Evolutionary conservation across 1,140 invertebrate genomes (phyloP).

Genomic region (Bombus sibiricus): DNA sequence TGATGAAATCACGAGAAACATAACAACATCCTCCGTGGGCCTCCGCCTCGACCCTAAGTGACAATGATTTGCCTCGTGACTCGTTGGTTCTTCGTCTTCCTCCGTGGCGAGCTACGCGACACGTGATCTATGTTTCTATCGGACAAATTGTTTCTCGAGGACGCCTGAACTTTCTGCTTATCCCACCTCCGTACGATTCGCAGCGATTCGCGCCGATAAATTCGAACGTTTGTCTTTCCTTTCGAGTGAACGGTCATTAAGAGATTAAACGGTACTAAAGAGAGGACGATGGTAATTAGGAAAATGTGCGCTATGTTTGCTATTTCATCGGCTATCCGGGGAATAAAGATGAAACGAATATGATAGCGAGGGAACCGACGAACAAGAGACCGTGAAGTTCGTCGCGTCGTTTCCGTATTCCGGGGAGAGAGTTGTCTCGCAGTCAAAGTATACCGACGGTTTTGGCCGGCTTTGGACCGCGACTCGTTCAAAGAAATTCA

Average conservation of each 20-base stretch:
- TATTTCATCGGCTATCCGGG: not conserved
- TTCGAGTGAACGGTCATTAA: too few relatives aligned
- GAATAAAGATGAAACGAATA: not conserved
- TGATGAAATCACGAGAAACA: constrained; percentile 68
- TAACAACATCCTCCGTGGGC: constrained; percentile 58
- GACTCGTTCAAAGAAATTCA: constrained; percentile 50
- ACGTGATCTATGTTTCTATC: constrained; percentile 40
- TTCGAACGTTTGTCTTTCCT: not conserved
- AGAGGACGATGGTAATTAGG: not conserved
- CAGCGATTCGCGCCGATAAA: not conserved
- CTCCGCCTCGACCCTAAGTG: constrained; percentile 49
- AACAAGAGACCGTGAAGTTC: not conserved
- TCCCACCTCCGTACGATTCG: too few relatives aligned
- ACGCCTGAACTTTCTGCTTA: constrained; percentile 37
- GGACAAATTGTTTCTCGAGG: constrained; percentile 18
- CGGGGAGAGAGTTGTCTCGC: not conserved
- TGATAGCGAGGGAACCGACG: not conserved
- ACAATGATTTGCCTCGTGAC: constrained; percentile 68
- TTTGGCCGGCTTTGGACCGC: constrained; percentile 34
- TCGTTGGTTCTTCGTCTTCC: constrained; percentile 27
- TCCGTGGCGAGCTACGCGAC: not conserved
- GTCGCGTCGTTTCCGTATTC: constrained; percentile 35
- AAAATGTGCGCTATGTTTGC: too few relatives aligned
- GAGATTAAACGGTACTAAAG: too few relatives aligned
- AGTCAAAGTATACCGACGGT: constrained; percentile 33